These are phyloP conservation scores for Cryptus armator DNA, from an alignment of 2,888 invertebrate species.

Conservation along the genomic window DNA sequence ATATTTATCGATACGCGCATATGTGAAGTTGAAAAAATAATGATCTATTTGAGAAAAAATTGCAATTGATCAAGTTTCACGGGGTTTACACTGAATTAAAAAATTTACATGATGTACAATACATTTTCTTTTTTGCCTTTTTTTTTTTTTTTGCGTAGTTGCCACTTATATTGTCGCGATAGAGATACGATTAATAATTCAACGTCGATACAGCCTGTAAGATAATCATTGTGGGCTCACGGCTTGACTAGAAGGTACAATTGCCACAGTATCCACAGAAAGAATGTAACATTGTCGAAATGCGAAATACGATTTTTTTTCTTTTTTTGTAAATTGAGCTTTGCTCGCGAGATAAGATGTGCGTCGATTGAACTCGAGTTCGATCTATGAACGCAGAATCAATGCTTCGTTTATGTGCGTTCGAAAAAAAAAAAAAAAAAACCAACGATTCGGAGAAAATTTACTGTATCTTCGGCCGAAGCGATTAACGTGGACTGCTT, in stretches of 20 bases:
- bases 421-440: neutral
- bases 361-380: conserved; percentile 2
- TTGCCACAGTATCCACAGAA: conserved; percentile 53
- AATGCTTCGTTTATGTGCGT: neutral
- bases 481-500: conserved; percentile 28
- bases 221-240: conserved; percentile 44
- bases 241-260: conserved; percentile 66
- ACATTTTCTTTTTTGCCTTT: conserved; percentile 45
- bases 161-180: conserved; percentile 23
- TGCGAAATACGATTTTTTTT: conserved; percentile 14
- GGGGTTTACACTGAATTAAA: conserved; percentile 62
- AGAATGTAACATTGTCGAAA: conserved; percentile 42
- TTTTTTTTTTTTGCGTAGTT: conserved; percentile 26
- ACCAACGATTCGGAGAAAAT: neutral
- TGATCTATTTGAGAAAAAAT: conserved; percentile 65
- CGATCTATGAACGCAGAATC: neutral
- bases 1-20: neutral
- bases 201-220: conserved; percentile 56
- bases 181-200: conserved; percentile 49
- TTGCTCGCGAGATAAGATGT: conserved; percentile 3
- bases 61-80: conserved; percentile 59
- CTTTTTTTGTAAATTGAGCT: conserved; percentile 24
- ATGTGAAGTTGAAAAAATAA: conserved; percentile 65
- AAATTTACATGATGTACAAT: conserved; percentile 66
- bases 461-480: conserved; percentile 21